Conservation (phyloP, 2,113 vertebrate species). For the Arothron firmamentum region DNA sequence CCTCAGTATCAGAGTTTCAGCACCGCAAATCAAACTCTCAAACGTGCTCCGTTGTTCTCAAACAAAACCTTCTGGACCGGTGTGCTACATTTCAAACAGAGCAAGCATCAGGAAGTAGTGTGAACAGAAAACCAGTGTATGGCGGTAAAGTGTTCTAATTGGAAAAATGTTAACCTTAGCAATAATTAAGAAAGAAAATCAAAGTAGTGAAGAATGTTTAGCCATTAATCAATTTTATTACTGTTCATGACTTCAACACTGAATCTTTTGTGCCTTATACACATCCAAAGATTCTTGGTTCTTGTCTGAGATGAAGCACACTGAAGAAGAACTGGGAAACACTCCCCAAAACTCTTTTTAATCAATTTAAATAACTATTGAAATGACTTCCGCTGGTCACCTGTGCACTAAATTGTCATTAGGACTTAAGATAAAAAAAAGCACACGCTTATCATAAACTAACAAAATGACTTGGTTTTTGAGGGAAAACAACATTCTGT, state of each 20-base stretch:
- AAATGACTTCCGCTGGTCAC: conserved; percentile 4
- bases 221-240: no score
- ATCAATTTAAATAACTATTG: conserved; percentile 4
- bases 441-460: not conserved
- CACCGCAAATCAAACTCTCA: conserved; percentile 22
- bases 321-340: not conserved
- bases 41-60: conserved; percentile 9
- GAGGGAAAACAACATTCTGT: not conserved
- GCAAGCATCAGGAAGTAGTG: no score
- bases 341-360: not conserved
- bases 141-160: no score
- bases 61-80: conserved; percentile 3
- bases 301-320: conserved; percentile 22
- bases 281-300: not conserved
- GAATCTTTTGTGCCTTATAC: not conserved
- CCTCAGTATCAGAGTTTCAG: conserved; percentile 4
- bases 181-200: no score
- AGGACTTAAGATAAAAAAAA: conserved; percentile 17
- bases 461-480: not conserved
- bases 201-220: no score
- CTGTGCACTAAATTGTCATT: conserved; percentile 32
- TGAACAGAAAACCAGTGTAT: no score
- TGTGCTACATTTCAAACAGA: conserved; percentile 26
- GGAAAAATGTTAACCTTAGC: no score
- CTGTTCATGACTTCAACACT: no score